Percentiles rank a stretch among this genome's conserved stretches.
phyloP scores from a whole-genome alignment of 2,888 invertebrate genomes.

The Leptopilina drosophilae region DNA sequence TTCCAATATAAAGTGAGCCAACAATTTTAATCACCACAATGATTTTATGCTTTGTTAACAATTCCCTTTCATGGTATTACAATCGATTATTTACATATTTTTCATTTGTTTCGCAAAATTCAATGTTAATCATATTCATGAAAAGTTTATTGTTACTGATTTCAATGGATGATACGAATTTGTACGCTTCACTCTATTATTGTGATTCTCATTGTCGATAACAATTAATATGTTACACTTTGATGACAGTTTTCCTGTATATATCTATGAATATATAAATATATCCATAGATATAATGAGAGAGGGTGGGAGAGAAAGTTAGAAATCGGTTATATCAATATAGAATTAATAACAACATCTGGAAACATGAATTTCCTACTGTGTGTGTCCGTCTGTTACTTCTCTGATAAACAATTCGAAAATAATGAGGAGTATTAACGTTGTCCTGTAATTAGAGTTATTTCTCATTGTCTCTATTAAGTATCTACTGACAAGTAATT shows the following conservation, averaged over 20 bases:
- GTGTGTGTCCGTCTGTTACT: background rate
- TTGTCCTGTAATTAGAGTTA: slow-evolving; percentile 20
- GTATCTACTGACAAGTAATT: slow-evolving; percentile 31
- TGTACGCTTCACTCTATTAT: background rate
- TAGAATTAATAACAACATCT: background rate
- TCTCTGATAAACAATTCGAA: slow-evolving; percentile 5
- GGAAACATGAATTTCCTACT: slow-evolving; percentile 2
- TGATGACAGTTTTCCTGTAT: background rate
- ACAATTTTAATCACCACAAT: background rate
- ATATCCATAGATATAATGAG: too few species aligned
- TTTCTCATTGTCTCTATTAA: slow-evolving; percentile 20
- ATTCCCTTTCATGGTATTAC: background rate
- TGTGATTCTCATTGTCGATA: background rate
- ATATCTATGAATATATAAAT: background rate
- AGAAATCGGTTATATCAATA: background rate
- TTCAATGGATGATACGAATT: background rate
- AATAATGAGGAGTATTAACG: slow-evolving; percentile 32
- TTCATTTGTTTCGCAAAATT: background rate
- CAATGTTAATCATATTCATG: background rate
- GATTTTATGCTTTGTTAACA: slow-evolving; percentile 1
- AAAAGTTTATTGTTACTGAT: slow-evolving; percentile 1
- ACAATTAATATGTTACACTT: slow-evolving; percentile 12
- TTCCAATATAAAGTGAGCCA: background rate
- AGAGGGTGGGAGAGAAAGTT: background rate
- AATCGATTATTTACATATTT: background rate